These are phyloP conservation scores for Diprion similis DNA, from an alignment of 1,140 invertebrate genomes.

Conservation along the genomic window DNA sequence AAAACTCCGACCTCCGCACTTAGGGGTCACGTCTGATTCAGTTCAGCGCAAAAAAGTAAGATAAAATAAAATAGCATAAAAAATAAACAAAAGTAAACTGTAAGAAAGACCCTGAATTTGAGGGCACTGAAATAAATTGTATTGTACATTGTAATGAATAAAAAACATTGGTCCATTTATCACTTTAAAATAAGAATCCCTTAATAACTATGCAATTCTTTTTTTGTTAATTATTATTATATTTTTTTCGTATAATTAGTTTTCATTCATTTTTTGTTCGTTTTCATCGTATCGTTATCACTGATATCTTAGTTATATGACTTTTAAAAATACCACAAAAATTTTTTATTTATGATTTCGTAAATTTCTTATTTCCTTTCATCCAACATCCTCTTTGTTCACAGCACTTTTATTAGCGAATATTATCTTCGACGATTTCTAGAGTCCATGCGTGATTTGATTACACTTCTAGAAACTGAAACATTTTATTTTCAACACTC, in stretches of 20 bases:
- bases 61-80: constrained; percentile 28
- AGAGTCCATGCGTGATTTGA: neutral
- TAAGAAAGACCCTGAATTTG: neutral
- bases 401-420: neutral
- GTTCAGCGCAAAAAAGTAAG: constrained; percentile 24
- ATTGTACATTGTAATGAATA: constrained; percentile 1
- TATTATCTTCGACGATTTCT: neutral
- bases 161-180: constrained; percentile 34
- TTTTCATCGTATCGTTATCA: neutral
- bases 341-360: neutral
- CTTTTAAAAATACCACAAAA: neutral
- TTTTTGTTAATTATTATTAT: neutral
- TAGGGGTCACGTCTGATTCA: constrained; percentile 31
- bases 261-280: neutral
- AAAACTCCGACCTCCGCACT: constrained; percentile 34
- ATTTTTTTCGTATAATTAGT: neutral
- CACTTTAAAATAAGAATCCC: constrained; percentile 29
- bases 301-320: neutral
- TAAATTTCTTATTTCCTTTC: neutral
- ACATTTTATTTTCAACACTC: neutral
- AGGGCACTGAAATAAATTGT: neutral
- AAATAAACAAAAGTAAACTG: neutral
- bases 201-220: neutral
- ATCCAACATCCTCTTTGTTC: neutral
- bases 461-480: neutral